Evolutionary conservation across 2,113 vertebrate species (phyloP).

Genomic region (Dryoscopus gambensis): DNA sequence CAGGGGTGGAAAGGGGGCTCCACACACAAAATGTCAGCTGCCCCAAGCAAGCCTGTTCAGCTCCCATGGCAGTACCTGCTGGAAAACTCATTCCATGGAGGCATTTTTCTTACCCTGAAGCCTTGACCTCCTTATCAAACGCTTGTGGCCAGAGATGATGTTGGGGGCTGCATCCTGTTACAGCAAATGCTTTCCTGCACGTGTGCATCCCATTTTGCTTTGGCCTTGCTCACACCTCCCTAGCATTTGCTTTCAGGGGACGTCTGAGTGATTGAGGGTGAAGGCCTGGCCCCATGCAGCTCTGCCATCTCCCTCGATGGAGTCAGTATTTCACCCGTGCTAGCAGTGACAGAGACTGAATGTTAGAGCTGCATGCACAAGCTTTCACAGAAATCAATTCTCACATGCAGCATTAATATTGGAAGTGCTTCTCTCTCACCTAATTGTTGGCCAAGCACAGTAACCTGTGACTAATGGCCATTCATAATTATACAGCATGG

Average conservation of each 20-base stretch:
- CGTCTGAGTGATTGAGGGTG: background rate
- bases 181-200: background rate
- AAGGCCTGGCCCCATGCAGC: background rate
- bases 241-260: background rate
- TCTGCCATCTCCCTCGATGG: background rate
- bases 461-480: slow-evolving; percentile 30
- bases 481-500: background rate
- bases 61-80: background rate
- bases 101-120: background rate
- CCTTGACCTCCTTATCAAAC: background rate
- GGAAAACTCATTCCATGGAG: background rate
- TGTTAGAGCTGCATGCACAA: background rate
- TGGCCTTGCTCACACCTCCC: background rate
- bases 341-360: slow-evolving; percentile 12
- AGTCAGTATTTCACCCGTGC: background rate
- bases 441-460: background rate
- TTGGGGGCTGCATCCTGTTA: background rate
- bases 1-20: background rate
- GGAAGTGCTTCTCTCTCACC: background rate
- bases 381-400: slow-evolving; percentile 34
- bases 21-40: background rate
- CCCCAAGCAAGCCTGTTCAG: background rate
- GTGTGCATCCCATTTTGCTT: background rate
- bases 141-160: background rate
- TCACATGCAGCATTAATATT: background rate